Conservation (phyloP, 2,113 vertebrate genomes). For the Microtus ochrogaster region DNA sequence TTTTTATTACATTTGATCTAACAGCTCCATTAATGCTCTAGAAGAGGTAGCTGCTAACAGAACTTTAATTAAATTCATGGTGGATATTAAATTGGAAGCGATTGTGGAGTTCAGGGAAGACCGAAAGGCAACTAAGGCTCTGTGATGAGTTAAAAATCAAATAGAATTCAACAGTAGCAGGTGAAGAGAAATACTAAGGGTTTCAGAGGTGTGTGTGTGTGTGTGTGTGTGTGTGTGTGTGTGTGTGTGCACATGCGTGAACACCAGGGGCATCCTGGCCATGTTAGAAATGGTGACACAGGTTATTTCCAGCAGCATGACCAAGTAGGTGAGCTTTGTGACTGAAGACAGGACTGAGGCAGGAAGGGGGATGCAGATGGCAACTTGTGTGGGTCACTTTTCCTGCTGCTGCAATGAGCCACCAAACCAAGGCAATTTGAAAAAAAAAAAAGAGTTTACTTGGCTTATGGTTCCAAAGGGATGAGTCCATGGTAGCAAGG, state of each 20-base stretch:
- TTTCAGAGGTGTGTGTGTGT: background rate
- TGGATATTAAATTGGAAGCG: constrained; percentile 74
- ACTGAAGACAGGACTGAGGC: background rate
- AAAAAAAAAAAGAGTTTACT: background rate
- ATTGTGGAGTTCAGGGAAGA: constrained; percentile 52
- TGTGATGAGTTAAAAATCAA: constrained; percentile 6
- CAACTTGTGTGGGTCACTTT: background rate
- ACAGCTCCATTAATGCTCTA: constrained; percentile 70
- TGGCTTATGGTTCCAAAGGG: background rate
- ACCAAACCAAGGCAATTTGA: background rate
- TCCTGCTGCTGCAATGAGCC: background rate
- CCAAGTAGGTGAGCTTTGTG: background rate
- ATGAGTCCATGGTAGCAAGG: background rate
- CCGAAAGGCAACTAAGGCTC: constrained; percentile 19
- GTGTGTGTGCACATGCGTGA: accelerated
- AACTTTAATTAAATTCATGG: constrained; percentile 79
- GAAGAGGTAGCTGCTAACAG: constrained; percentile 61
- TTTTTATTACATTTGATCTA: constrained; percentile 69
- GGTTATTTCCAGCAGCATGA: background rate
- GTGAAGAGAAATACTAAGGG: background rate
- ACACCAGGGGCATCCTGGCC: background rate
- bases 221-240: too few relatives aligned
- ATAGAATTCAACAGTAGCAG: background rate
- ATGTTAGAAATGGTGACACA: background rate
- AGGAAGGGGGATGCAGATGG: background rate